Evolutionary conservation across 1,140 invertebrate species (phyloP), one percentile per base, ranked within the genome.

Genomic region (Phocides pigmalion): DNA sequence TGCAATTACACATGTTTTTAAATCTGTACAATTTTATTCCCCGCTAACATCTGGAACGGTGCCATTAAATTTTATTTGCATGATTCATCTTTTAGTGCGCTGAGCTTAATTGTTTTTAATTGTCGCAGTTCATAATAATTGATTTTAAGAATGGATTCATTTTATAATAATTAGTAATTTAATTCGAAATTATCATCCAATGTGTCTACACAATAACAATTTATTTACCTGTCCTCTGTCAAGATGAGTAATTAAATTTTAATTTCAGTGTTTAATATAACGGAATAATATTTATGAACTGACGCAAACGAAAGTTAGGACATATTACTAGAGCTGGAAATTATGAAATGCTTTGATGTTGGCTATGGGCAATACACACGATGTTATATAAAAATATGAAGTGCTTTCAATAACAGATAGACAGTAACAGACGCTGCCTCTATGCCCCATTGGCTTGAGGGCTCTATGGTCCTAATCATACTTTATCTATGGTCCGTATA

Each of bases 1-100:
- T 20, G 17, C 3, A 8, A n/a, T 46, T 46, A 50, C 47, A 50
- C 47, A 32, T 50, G 47, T 50, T 50, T 50, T 25, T 16, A 50
- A 50, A 50, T 50, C 25, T 32, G 12, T 16, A 32, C 15, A 28
- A 28, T 11, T 50, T 3, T 0, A 16, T 50, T 50, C 14, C 16
- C 15, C 15, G 12, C 11, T n/a, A 32, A 50, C 47, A 32, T 47
- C 46, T 47, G 46, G 46, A 47, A 14, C 35, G 4, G 35, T 14
- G 35, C 35, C 35, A 39, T 39, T 14, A 9, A 39, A 39, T 39
- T 39, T 39, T 39, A 39, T 14, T 39, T 39, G 5, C 12, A 39
- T 39, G 35, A 39, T 39, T 39, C 35, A 39, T 39, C 5, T 4
- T 39, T 39, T 14, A 3, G 35, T 4, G 12, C 1, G 12, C 14